phyloP scores from a whole-genome alignment of 1,140 invertebrate species.

The Phymorhynchus buccinoides region DNA sequence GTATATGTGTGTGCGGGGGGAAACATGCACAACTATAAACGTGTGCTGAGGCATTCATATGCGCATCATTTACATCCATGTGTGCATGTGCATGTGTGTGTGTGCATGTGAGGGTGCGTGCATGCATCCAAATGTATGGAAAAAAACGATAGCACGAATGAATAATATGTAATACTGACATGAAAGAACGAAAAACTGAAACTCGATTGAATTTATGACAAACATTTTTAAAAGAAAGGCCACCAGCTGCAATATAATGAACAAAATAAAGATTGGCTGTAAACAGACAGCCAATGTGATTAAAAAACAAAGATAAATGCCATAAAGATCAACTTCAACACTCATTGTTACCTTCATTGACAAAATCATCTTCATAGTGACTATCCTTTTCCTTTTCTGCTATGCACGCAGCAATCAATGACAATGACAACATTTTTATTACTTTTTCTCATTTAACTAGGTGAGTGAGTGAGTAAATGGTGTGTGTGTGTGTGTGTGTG shows the following conservation, averaged over 20 bases:
- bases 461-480: too few relatives aligned
- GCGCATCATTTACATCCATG: too few relatives aligned
- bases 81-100: conserved; percentile 9
- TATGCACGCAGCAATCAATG: not conserved
- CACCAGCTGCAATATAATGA: not conserved
- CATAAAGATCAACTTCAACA: not conserved
- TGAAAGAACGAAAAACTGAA: conserved; percentile 6
- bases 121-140: too few relatives aligned
- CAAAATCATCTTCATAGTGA: not conserved
- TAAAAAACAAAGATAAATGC: too few relatives aligned
- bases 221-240: not conserved
- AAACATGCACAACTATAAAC: too few relatives aligned
- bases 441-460: too few relatives aligned
- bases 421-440: too few relatives aligned
- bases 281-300: too few relatives aligned
- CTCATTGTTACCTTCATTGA: not conserved
- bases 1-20: too few relatives aligned
- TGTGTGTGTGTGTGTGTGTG: too few relatives aligned
- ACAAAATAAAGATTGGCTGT: not conserved
- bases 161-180: not conserved
- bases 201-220: not conserved
- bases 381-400: not conserved
- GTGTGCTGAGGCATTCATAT: too few relatives aligned
- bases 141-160: too few relatives aligned
- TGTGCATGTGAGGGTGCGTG: not conserved